A percentile compares a stretch with the other conserved stretches of the same genome.
These are phyloP conservation scores for Acronicta alni DNA, from an alignment of 2,888 invertebrate species.

Conservation along the genomic window DNA sequence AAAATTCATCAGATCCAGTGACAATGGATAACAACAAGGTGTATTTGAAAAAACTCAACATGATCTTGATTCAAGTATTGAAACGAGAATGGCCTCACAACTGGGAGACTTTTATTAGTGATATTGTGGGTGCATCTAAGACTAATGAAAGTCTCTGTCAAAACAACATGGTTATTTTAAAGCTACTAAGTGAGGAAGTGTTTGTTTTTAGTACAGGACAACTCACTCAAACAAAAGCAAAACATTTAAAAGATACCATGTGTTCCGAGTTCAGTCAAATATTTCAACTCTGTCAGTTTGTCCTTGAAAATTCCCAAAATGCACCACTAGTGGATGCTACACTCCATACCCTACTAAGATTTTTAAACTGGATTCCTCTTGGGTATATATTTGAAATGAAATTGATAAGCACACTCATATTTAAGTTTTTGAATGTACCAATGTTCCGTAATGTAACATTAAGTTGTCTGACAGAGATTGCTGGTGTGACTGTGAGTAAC, in stretches of 20 bases:
- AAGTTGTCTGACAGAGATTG: conserved; percentile 99
- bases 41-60: conserved; percentile 99
- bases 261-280: conserved; percentile 99
- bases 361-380: conserved; percentile 99
- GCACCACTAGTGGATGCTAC: conserved; percentile 98
- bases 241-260: conserved; percentile 99
- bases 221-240: conserved; percentile 99
- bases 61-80: conserved; percentile 99
- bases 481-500: conserved; percentile 95
- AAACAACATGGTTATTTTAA: conserved; percentile 99
- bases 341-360: conserved; percentile 97
- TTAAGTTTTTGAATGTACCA: conserved; percentile 99
- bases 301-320: conserved; percentile 99
- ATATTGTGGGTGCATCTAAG: conserved; percentile 99
- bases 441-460: conserved; percentile 99
- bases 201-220: conserved; percentile 99
- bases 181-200: conserved; percentile 99
- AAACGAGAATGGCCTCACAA: conserved; percentile 99
- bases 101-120: conserved; percentile 99
- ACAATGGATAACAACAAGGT: conserved; percentile 97
- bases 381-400: conserved; percentile 99
- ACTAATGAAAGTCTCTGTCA: conserved; percentile 99
- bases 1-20: conserved; percentile 97
- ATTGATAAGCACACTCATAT: conserved; percentile 97
- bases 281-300: conserved; percentile 99